phyloP scores from a whole-genome alignment of 2,797 vertebrate species.

The Chromis chromis region DNA sequence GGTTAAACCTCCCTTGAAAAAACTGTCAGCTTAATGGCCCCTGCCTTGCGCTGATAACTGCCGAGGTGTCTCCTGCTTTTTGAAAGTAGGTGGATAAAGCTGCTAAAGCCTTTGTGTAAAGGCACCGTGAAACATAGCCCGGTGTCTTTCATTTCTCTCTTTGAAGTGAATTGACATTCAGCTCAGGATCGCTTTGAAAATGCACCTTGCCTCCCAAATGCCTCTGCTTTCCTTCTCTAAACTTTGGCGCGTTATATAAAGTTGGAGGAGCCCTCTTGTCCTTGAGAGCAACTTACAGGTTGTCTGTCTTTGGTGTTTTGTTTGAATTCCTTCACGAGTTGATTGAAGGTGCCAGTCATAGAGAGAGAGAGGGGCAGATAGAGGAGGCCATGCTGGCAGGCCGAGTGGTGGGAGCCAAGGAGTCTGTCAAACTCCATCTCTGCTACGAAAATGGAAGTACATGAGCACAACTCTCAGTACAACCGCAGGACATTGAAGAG shows the following conservation, averaged over 20 bases:
- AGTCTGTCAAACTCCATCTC: conserved; percentile 74
- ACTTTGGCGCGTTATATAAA: conserved; percentile 46
- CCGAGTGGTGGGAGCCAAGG: conserved; percentile 45
- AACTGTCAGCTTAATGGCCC: conserved; percentile 74
- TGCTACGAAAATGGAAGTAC: conserved; percentile 53
- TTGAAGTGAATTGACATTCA: conserved; percentile 80
- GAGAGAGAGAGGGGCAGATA: conserved; percentile 36
- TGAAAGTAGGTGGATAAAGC: conserved; percentile 69
- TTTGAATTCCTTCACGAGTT: conserved; percentile 39
- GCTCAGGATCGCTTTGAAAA: conserved; percentile 64
- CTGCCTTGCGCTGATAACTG: conserved; percentile 75
- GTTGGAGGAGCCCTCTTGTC: conserved; percentile 51
- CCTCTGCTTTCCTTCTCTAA: conserved; percentile 50
- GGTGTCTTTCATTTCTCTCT: conserved; percentile 64
- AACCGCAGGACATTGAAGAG: conserved; percentile 48
- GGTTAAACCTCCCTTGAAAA: conserved; percentile 66
- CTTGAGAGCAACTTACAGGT: conserved; percentile 60
- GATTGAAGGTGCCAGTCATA: conserved; percentile 44
- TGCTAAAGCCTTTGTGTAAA: conserved; percentile 72
- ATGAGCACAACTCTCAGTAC: conserved; percentile 48
- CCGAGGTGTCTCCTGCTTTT: conserved; percentile 62
- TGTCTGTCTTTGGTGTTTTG: conserved; percentile 49
- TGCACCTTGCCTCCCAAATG: conserved; percentile 36
- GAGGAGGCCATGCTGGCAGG: conserved; percentile 47
- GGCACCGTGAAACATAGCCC: conserved; percentile 63